Base-by-base conservation (phyloP, 1,140 invertebrate species). In the Daktulosphaira vitifoliae region DNA sequence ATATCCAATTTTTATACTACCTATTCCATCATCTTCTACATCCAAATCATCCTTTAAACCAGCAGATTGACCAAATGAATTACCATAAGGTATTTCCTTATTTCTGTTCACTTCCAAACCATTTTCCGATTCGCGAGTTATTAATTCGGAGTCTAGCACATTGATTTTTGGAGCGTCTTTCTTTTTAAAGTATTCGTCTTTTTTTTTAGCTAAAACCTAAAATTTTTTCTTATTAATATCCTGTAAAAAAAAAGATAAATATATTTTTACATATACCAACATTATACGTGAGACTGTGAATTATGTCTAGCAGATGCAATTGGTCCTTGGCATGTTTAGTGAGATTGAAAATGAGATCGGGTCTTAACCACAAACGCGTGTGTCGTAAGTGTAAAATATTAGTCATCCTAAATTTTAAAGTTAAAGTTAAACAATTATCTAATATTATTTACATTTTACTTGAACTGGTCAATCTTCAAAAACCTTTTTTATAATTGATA, bases 1-100 rank as follows among this genome's bases (percentile, higher is more conserved):
- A 6, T 33, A 33, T 33, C n/a, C n/a, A n/a, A n/a, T n/a, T n/a
- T n/a, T n/a, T n/a, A n/a, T n/a, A n/a, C n/a, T 46, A 59, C 68
- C 68, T 76, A 76, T 70, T 82, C 81, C 82, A 54, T 86, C 84
- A 69, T 86, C 84, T 71, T 87, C 84, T 68, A 84, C 82, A 69
- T 87, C 85, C 13, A 87, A 75, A 75, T 87, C 84, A 68, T 87
- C 84, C 11, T 81, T 78, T 0, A 85, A 74, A 7, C 80, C 81
- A 13, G 66, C 67, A 26, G 68, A 66, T 49, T 71, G 68, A 2
- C 70, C 71, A 50, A 68, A 68, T 20, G 64, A 73, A 66, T 70
- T 53, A 8, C 56, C 68, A 11, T 69, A 65, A 2, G 42, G 64
- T 15, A 66, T 29, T 25, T 69, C 65, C 52, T 65, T 66, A 0